These are phyloP conservation scores for Digitonthophagus gazella DNA, from an alignment of 2,888 invertebrate species.

Conservation along the genomic window DNA sequence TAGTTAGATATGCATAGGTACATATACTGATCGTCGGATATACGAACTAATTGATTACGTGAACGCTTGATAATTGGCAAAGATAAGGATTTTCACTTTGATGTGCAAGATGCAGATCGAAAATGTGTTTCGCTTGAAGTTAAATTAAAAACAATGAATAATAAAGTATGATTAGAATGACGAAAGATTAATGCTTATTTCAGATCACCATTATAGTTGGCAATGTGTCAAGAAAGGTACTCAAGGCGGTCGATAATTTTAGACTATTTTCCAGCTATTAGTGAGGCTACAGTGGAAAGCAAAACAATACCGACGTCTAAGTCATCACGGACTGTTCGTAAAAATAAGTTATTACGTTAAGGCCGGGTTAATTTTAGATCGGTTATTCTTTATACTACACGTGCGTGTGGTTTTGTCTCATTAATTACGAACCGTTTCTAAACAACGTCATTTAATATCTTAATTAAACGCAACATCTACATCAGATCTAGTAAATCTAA, in stretches of 20 bases:
- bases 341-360: not conserved
- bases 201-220: constrained; percentile 11
- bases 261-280: constrained; percentile 2
- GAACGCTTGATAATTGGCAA: not conserved
- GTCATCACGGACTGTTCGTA: not conserved
- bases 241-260: constrained; percentile 14
- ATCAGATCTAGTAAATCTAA: too few relatives aligned
- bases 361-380: not conserved
- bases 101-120: not conserved
- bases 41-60: too few relatives aligned
- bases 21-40: too few relatives aligned
- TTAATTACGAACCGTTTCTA: not conserved
- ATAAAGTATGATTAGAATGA: too few relatives aligned
- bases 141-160: not conserved
- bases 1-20: not conserved
- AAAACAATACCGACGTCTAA: not conserved
- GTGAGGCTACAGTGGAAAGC: not conserved
- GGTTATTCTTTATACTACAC: not conserved
- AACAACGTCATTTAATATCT: not conserved
- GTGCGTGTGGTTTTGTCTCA: not conserved
- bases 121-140: not conserved
- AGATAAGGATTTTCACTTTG: not conserved
- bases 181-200: constrained; percentile 11
- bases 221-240: constrained; percentile 5
- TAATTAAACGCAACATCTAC: not conserved